Conservation (phyloP, 2,113 vertebrate species). For the Melanerpes aurifrons region DNA sequence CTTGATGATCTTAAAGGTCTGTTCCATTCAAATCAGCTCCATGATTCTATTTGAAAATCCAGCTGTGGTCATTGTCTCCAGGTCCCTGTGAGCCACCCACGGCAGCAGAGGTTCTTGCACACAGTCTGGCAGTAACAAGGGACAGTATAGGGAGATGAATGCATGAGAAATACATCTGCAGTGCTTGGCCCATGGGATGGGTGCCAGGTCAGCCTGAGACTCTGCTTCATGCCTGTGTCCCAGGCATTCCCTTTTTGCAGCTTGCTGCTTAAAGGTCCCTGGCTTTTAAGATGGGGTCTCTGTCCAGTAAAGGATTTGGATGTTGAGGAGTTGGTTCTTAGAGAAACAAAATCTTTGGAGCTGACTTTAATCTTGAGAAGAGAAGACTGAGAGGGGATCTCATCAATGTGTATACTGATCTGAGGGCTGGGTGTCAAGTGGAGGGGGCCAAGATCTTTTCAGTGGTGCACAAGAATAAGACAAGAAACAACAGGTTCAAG, state of each 20-base stretch:
- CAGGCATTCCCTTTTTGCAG: background rate
- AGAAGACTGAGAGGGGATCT: no score
- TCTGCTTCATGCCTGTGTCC: background rate
- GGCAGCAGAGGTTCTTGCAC: background rate
- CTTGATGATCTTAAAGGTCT: no score
- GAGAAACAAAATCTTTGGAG: background rate
- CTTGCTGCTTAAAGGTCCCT: background rate
- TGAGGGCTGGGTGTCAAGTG: no score
- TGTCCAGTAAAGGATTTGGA: background rate
- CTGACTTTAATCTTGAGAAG: background rate
- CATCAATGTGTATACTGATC: no score
- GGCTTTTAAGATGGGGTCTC: background rate
- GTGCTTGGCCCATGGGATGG: background rate
- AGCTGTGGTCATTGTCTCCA: background rate
- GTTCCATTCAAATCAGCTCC: no score
- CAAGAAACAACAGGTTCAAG: no score
- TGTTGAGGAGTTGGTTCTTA: background rate
- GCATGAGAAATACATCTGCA: background rate
- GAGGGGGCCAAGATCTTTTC: no score
- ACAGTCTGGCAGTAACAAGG: accelerated
- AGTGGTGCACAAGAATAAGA: no score
- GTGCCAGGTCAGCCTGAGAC: background rate
- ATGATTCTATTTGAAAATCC: background rate
- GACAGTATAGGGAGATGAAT: background rate
- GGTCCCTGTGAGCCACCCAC: accelerated